Evolutionary conservation across 2,888 invertebrate species (phyloP).

Genomic region (Eudemis profundana): DNA sequence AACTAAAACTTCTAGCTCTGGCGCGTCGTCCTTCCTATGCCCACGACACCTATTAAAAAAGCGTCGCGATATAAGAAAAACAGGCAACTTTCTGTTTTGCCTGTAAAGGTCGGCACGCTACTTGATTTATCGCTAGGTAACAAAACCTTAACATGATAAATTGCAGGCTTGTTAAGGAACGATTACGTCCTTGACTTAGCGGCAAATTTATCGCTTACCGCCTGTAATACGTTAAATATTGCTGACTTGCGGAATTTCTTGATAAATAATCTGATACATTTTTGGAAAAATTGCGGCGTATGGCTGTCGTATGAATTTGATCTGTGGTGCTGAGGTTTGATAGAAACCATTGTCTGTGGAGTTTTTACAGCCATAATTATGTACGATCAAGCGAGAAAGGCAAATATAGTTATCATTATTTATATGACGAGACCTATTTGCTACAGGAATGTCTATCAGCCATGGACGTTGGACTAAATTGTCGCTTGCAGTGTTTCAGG

Average conservation of each 20-base stretch:
- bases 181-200: slow-evolving; percentile 42
- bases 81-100: slow-evolving; percentile 5
- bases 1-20: background rate
- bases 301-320: slow-evolving; percentile 11
- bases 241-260: slow-evolving; percentile 37
- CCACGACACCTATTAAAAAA: background rate
- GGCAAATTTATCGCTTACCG: slow-evolving; percentile 40
- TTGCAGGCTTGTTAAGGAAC: slow-evolving; percentile 39
- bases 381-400: no score
- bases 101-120: slow-evolving; percentile 15
- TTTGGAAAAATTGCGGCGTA: slow-evolving; percentile 14
- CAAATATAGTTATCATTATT: no score
- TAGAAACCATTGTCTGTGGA: no score
- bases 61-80: background rate
- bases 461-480: no score
- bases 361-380: no score
- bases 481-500: no score
- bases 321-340: no score
- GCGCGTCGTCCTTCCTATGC: no score
- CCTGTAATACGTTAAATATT: slow-evolving; percentile 35
- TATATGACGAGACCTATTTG: no score
- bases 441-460: no score
- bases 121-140: slow-evolving; percentile 39
- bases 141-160: slow-evolving; percentile 43
- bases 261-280: slow-evolving; percentile 31